Base-by-base conservation (phyloP, 2,888 invertebrate genomes). In the Sesamia inferens region DNA sequence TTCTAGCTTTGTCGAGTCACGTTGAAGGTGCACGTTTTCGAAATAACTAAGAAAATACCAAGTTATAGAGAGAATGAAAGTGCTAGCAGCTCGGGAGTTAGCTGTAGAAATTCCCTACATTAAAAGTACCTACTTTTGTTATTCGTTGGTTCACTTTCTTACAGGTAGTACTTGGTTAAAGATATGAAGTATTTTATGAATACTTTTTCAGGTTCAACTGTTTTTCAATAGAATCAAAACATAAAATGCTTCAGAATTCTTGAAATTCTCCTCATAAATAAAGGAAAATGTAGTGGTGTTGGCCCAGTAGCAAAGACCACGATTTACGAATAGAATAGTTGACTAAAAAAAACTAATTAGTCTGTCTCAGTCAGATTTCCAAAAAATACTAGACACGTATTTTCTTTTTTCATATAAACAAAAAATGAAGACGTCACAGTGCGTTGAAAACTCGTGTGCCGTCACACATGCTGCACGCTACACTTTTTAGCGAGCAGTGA, bases 1-100 rank as follows among this genome's bases (percentile, higher is more conserved):
- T 74, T 76, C 68, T n/a, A 71, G 68, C 73, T 65, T 67, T 77
- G 77, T 67, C 47, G 22, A 71, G 78, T 80, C 81, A 83, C 81
- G 72, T 75, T 65, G 64, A 57, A 75, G 69, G 75, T 84, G 67
- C 70, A 78, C 65, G 73, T 75, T 71, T 19, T 75, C 22, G 58
- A 81, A 83, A 77, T 83, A 77, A 69, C 51, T 74, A 54, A 54
- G 59, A 64, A 71, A 67, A 69, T 68, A 64, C 58, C 48, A 48
- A 72, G 61, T 71, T 79, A 73, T 24, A 63, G 58, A 59, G 31
- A 22, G 47, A 73, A 74, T 69, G 19, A 22, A 59, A 54, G 67
- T 68, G 63, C 44, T 55, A 59, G 48, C 42, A 51, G 67, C 47
- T 13, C 7, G 5, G 59, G 44, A 68, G 1, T 22, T 31, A 63